Conservation (phyloP, 2,797 vertebrate genomes). For the Sorex maritimensis region DNA sequence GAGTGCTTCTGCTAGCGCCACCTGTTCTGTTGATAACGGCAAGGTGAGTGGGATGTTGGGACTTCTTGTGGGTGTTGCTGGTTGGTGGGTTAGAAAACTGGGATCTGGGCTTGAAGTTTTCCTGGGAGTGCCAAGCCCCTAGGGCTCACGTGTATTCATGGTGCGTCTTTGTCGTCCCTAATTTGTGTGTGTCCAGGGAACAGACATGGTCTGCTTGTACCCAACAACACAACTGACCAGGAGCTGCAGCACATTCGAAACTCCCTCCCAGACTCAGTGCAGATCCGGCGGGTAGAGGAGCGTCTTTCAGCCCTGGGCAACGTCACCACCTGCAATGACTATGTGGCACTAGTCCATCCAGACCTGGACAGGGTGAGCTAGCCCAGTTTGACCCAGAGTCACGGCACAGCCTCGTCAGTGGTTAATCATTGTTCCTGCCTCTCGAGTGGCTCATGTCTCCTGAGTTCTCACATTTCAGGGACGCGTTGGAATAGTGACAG, state of each 20-base stretch:
- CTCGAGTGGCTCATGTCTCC: background rate
- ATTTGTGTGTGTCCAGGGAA: conserved; percentile 92
- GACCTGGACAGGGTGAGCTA: conserved; percentile 96
- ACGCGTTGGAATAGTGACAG: conserved; percentile 4
- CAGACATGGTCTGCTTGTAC: conserved; percentile 96
- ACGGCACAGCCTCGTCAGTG: background rate
- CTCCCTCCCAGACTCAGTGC: conserved; percentile 94
- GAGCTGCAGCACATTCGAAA: conserved; percentile 98
- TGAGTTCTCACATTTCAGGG: background rate
- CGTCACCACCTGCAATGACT: conserved; percentile 97
- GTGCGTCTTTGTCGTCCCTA: background rate
- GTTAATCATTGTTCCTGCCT: conserved; percentile 33
- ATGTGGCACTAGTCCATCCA: conserved; percentile 97
- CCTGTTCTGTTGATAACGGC: background rate
- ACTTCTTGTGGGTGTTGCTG: background rate
- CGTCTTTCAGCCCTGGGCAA: conserved; percentile 97
- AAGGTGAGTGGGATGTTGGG: background rate
- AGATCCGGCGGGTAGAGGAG: conserved; percentile 96
- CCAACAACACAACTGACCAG: conserved; percentile 97
- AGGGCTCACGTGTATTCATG: background rate
- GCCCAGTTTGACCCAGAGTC: conserved; percentile 32
- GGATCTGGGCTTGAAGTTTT: conserved; percentile 10
- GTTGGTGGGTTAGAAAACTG: conserved; percentile 4
- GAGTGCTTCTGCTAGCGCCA: conserved; percentile 7
- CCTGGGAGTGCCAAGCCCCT: background rate